These are phyloP conservation scores for Strix aluco DNA, from an alignment of 2,113 vertebrate genomes.

Conservation along the genomic window DNA sequence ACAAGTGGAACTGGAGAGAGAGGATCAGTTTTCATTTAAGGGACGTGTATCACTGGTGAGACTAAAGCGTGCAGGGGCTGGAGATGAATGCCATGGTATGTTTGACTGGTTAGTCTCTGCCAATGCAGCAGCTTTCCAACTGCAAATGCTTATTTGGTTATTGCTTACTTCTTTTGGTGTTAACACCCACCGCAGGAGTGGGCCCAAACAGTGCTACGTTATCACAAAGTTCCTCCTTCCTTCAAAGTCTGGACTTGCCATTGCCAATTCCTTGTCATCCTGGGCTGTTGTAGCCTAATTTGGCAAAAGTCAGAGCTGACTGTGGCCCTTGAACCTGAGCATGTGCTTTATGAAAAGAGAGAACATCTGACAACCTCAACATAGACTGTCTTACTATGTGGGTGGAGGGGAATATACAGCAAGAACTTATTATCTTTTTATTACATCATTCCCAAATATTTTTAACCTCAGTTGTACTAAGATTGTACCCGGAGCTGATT, in stretches of 20 bases:
- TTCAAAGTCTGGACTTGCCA: background rate
- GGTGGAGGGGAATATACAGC: background rate
- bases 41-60: background rate
- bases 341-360: background rate
- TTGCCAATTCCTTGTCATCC: background rate
- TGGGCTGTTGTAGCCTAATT: background rate
- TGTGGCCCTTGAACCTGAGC: background rate
- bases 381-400: background rate
- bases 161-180: background rate
- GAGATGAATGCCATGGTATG: background rate
- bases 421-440: background rate
- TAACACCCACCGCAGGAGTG: background rate
- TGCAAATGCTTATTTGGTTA: background rate
- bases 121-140: background rate
- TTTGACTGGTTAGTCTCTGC: background rate
- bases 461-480: constrained; percentile 48
- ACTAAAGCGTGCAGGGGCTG: background rate
- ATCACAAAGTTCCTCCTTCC: background rate
- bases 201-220: background rate
- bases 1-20: background rate
- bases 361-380: background rate
- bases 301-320: background rate
- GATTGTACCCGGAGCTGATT: constrained; percentile 24
- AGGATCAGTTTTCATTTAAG: background rate
- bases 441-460: constrained; percentile 56